Evolutionary conservation across 2,888 invertebrate species (phyloP), one percentile per base, ranked within the genome.

Genomic region (Colletes collaris): DNA sequence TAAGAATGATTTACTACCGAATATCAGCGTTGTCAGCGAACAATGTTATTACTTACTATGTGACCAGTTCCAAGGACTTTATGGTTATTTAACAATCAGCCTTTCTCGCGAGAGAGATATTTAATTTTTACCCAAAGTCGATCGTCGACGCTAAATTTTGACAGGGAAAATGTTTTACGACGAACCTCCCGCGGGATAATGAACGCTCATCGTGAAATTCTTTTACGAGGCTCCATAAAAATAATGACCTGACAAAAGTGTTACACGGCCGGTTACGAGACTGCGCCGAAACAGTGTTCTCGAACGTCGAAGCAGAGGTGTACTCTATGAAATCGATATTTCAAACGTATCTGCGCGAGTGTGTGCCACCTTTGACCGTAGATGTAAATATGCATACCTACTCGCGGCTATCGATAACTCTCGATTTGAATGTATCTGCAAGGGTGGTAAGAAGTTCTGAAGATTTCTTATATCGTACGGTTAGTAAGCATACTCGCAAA

Each of bases 141-240:
- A 1, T 27, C 3, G n/a, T 40, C 27, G 10, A 6, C 3, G 55
- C n/a, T 19, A 13, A 27, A 62, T 50, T 64, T 50, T 16, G 44
- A 58, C 63, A 35, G 44, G 4, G 37, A 16, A 10, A 13, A 44
- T 8, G 8, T 49, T 69, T 69, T 27, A 62, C 56, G 55, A 65
- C 55, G 55, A 69, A 50, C 16, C 35, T 60, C 50, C 49, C 64
- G 55, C n/a, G 19, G 37, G 35, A 71, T 27, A 55, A 60, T 27
- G 49, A 64, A 11, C 35, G 44, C 7, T 52, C 16, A 6, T 40
- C 50, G 16, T 35, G 56, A 63, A 53, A 58, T 66, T 63, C 53
- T 49, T 79, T 71, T 71, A 71, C 13, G 79, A 67, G 10, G 11
- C 6, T 10, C 52, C 53, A 66, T 62, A 66, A 79, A 79, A 76